phyloP scores from a whole-genome alignment of 2,888 invertebrate species.

The Adelognathus sp. region DNA sequence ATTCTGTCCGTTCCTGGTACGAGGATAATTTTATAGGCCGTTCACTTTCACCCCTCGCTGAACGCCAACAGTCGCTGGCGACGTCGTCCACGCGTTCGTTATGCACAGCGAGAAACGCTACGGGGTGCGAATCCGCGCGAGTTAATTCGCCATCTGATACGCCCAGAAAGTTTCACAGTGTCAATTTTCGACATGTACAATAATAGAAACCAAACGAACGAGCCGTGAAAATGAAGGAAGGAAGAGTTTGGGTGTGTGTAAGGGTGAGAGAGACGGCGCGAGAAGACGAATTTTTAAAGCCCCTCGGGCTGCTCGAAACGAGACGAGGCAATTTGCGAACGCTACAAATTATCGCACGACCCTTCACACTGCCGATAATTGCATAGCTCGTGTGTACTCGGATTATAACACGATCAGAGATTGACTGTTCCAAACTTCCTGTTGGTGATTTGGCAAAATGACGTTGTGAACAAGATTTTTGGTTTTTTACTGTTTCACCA shows the following conservation, averaged over 20 bases:
- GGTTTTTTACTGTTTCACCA: too few species aligned
- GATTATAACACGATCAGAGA: conserved; percentile 44
- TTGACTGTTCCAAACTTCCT: background rate
- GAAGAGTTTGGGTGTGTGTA: conserved; percentile 21
- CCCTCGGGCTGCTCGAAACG: conserved; percentile 40
- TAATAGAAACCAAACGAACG: background rate
- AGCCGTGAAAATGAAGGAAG: conserved; percentile 16
- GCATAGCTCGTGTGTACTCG: conserved; percentile 41
- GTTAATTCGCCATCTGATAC: conserved; percentile 69
- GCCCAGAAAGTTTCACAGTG: conserved; percentile 5
- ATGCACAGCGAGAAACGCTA: too few species aligned
- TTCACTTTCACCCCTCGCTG: background rate
- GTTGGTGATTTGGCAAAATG: background rate
- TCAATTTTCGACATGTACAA: background rate
- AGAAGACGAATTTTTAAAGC: conserved; percentile 40
- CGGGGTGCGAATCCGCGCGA: conserved; percentile 34
- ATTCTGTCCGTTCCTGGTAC: background rate
- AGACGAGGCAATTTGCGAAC: conserved; percentile 45
- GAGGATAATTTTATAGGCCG: background rate
- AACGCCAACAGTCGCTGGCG: background rate
- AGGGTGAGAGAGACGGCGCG: background rate
- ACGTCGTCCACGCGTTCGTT: too few species aligned
- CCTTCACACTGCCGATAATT: conserved; percentile 27
- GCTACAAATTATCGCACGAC: conserved; percentile 27
- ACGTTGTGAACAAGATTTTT: too few species aligned